Percentiles rank a stretch among this genome's conserved stretches.
Conservation (phyloP, 2,888 invertebrate species). For the Harpalus rufipes region DNA sequence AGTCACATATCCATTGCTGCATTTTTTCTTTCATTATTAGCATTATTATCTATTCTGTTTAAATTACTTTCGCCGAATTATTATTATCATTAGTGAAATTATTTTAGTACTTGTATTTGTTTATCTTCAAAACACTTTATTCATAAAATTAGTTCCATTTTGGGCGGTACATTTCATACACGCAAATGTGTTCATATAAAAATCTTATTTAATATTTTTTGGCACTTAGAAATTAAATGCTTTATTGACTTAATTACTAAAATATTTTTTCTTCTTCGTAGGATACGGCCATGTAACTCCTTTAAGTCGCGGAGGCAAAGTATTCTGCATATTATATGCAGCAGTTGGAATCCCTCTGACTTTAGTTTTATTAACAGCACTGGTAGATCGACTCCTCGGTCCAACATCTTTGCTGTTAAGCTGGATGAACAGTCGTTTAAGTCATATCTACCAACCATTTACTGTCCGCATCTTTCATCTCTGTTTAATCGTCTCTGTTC, state of each 20-base stretch:
- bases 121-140: too few relatives aligned
- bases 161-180: too few relatives aligned
- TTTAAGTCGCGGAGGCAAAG: constrained; percentile 89
- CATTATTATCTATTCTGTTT: too few relatives aligned
- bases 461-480: constrained; percentile 89
- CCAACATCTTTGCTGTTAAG: constrained; percentile 86
- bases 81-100: too few relatives aligned
- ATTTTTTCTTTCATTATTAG: too few relatives aligned
- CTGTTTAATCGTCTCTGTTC: constrained; percentile 80
- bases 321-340: constrained; percentile 93
- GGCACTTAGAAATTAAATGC: too few relatives aligned
- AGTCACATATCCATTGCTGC: too few relatives aligned
- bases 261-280: constrained; percentile 72
- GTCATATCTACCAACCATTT: constrained; percentile 86
- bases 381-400: constrained; percentile 88
- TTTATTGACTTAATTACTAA: background rate
- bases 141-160: too few relatives aligned
- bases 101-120: too few relatives aligned
- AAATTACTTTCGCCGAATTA: too few relatives aligned
- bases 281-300: constrained; percentile 95
- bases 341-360: constrained; percentile 92
- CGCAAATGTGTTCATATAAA: too few relatives aligned
- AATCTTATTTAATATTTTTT: too few relatives aligned
- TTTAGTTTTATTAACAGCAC: constrained; percentile 88
- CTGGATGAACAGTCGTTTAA: constrained; percentile 84